These are phyloP conservation scores for Neotragus pygmaeus DNA, from an alignment of 2,113 vertebrate genomes.

Conservation along the genomic window DNA sequence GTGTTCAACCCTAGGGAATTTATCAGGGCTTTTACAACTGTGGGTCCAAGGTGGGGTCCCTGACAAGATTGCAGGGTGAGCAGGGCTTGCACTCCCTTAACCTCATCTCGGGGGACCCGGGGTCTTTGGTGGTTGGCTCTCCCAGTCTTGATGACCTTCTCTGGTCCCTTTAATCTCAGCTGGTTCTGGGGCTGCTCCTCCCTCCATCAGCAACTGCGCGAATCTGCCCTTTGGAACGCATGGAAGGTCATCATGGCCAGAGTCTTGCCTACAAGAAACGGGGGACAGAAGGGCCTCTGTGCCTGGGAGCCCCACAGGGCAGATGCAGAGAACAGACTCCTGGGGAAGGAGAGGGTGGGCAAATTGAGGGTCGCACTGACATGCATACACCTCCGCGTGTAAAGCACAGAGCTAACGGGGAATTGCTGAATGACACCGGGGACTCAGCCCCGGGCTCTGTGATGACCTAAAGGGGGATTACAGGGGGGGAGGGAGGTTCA, in stretches of 20 bases:
- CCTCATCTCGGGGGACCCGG: background rate
- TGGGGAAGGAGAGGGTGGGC: background rate
- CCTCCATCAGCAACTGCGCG: fast-evolving
- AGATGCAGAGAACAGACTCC: background rate
- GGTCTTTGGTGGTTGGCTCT: background rate
- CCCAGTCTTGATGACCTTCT: background rate
- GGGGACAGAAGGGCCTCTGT: background rate
- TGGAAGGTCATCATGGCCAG: fast-evolving
- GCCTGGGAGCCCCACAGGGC: background rate
- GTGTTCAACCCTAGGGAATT: background rate
- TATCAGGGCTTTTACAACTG: background rate
- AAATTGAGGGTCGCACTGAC: fast-evolving
- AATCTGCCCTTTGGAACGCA: background rate
- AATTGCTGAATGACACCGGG: background rate
- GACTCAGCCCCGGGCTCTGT: background rate
- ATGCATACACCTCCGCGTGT: fast-evolving
- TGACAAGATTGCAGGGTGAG: fast-evolving
- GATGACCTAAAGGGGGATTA: background rate
- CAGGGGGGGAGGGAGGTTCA: background rate
- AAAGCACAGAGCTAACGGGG: fast-evolving
- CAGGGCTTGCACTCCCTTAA: background rate
- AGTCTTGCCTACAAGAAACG: background rate
- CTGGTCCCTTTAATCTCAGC: background rate
- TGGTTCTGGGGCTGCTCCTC: background rate
- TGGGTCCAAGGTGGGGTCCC: background rate